These are phyloP conservation scores for Pontoporia blainvillei DNA, from an alignment of 2,113 vertebrate genomes.

Conservation along the genomic window DNA sequence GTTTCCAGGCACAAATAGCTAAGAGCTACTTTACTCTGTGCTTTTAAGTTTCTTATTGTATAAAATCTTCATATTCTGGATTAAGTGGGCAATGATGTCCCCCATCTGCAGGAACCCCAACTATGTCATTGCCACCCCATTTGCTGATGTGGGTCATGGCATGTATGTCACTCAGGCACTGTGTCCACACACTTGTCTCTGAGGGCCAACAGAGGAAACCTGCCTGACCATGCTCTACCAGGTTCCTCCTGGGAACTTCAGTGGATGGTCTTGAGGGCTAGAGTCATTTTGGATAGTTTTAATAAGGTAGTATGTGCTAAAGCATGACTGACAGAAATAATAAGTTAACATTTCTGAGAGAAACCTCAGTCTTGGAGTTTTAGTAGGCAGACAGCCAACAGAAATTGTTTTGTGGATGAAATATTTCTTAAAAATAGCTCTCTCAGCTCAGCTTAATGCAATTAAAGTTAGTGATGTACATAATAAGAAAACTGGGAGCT, in stretches of 20 bases:
- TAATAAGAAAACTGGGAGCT: constrained; percentile 84
- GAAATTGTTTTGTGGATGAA: constrained; percentile 79
- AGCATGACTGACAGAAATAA: constrained; percentile 87
- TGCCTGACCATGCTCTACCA: background rate
- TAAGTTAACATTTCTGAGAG: constrained; percentile 79
- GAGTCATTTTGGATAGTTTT: constrained; percentile 71
- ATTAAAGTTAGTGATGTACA: constrained; percentile 87
- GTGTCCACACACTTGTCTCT: background rate
- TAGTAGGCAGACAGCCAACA: constrained; percentile 82
- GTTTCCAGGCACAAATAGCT: constrained; percentile 23
- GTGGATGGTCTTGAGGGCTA: constrained; percentile 47
- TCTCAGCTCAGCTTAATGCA: constrained; percentile 81
- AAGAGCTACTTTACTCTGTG: constrained; percentile 62
- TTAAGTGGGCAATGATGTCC: background rate
- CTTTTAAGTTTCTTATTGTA: background rate
- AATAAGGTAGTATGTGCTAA: constrained; percentile 81
- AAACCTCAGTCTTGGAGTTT: constrained; percentile 80
- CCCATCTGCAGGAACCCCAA: background rate
- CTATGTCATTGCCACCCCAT: constrained; percentile 23
- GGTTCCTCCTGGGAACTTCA: constrained; percentile 28
- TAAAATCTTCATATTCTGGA: constrained; percentile 2
- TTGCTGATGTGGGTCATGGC: background rate
- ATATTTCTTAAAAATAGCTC: constrained; percentile 81
- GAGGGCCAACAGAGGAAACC: background rate
- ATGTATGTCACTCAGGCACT: background rate